Evolutionary conservation across 2,797 vertebrate genomes (phyloP).

Genomic region (Threskiornis aethiopicus): DNA sequence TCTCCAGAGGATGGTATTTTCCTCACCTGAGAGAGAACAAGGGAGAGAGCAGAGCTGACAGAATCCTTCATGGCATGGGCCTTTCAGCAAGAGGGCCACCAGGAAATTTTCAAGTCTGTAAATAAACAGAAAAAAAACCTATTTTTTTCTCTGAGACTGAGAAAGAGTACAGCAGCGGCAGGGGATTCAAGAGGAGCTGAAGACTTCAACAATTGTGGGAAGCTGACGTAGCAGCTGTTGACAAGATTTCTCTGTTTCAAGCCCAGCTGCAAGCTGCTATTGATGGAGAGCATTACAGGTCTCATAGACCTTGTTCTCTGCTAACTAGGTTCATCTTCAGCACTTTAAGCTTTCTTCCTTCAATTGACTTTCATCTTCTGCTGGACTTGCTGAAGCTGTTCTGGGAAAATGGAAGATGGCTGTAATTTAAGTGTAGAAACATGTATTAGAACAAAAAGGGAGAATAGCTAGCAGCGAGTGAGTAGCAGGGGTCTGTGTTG

Average conservation of each 20-base stretch:
- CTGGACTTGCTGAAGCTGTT: not conserved
- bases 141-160: not conserved
- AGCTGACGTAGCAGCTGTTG: not conserved
- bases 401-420: not conserved
- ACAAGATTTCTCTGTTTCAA: not conserved
- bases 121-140: not conserved
- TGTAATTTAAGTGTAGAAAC: not conserved
- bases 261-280: not conserved
- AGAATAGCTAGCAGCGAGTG: fast-evolving
- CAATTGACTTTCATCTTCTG: not conserved
- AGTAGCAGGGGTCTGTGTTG: not conserved
- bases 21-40: not conserved
- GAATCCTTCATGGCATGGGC: not conserved
- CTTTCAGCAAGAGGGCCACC: not conserved
- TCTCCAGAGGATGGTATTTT: not conserved
- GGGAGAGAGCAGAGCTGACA: not conserved
- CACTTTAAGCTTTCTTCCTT: not conserved
- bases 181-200: not conserved
- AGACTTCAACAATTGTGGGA: not conserved
- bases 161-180: not conserved
- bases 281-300: not conserved
- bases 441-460: not conserved
- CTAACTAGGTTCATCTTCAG: not conserved
- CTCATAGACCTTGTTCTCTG: not conserved
- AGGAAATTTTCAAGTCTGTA: not conserved